Evolutionary conservation across 2,113 vertebrate genomes (phyloP).

Genomic region (Oncorhynchus kisutch): DNA sequence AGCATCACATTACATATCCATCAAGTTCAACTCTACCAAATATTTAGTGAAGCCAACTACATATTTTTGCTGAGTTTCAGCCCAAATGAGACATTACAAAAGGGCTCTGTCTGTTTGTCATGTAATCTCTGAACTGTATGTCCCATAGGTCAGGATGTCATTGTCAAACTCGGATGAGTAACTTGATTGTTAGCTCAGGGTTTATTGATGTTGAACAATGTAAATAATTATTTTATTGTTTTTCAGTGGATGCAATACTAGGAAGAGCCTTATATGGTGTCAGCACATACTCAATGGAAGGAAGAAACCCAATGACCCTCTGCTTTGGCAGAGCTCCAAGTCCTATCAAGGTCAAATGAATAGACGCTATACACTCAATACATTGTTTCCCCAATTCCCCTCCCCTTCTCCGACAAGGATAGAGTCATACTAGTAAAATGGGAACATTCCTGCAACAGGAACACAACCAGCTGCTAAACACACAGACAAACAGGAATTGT

Average conservation of each 20-base stretch:
- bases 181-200: not conserved
- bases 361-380: conserved; percentile 21
- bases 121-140: conserved; percentile 5
- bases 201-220: not conserved
- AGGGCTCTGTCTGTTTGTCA: not conserved
- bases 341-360: conserved; percentile 53
- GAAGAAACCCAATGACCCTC: conserved; percentile 52
- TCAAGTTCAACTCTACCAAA: too few relatives aligned
- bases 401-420: conserved; percentile 16
- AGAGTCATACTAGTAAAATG: not conserved
- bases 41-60: too few relatives aligned
- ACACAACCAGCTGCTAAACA: conserved; percentile 12
- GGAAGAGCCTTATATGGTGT: not conserved
- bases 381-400: not conserved
- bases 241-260: conserved; percentile 52
- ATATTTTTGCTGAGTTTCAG: too few relatives aligned
- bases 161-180: not conserved
- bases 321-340: conserved; percentile 41
- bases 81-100: too few relatives aligned
- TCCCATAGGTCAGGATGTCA: not conserved
- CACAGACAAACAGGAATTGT: conserved; percentile 34
- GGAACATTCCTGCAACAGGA: conserved; percentile 9
- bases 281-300: conserved; percentile 34
- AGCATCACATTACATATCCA: not conserved
- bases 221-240: conserved; percentile 40